These are phyloP conservation scores for Oryzias sinensis DNA, from an alignment of 2,797 vertebrate species.

Conservation along the genomic window DNA sequence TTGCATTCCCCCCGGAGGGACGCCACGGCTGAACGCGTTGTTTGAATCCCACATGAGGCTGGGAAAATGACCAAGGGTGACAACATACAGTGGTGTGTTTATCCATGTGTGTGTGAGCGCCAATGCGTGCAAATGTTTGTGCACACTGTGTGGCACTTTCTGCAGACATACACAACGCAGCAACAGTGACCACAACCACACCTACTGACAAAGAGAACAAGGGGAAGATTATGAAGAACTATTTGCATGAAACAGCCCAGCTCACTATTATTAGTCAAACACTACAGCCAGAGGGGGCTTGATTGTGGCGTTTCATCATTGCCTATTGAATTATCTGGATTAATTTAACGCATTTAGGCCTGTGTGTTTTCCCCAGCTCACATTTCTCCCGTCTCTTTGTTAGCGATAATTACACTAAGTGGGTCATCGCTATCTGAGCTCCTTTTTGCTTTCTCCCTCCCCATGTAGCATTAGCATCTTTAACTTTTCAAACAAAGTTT, in stretches of 20 bases:
- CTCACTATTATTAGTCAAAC: slow-evolving; percentile 71
- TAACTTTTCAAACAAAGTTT: slow-evolving; percentile 76
- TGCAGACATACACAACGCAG: slow-evolving; percentile 45
- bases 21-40: slow-evolving; percentile 67
- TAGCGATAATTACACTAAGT: slow-evolving; percentile 78
- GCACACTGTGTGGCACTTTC: slow-evolving; percentile 43
- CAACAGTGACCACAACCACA: slow-evolving; percentile 38
- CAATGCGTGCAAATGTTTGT: slow-evolving; percentile 45
- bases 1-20: slow-evolving; percentile 61
- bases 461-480: slow-evolving; percentile 56
- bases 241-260: slow-evolving; percentile 60
- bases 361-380: slow-evolving; percentile 70
- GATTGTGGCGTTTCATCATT: slow-evolving; percentile 77
- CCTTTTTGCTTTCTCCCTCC: slow-evolving; percentile 39
- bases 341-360: slow-evolving; percentile 79
- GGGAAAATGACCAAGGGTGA: slow-evolving; percentile 65
- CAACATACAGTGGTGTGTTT: slow-evolving; percentile 55
- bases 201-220: slow-evolving; percentile 50
- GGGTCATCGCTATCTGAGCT: slow-evolving; percentile 69
- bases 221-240: slow-evolving; percentile 66
- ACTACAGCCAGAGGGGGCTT: slow-evolving; percentile 65
- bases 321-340: slow-evolving; percentile 79
- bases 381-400: slow-evolving; percentile 71
- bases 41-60: slow-evolving; percentile 73
- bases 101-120: slow-evolving; percentile 39